Base-by-base conservation (phyloP, 2,888 invertebrate species). In the Lampropteryx suffumata region DNA sequence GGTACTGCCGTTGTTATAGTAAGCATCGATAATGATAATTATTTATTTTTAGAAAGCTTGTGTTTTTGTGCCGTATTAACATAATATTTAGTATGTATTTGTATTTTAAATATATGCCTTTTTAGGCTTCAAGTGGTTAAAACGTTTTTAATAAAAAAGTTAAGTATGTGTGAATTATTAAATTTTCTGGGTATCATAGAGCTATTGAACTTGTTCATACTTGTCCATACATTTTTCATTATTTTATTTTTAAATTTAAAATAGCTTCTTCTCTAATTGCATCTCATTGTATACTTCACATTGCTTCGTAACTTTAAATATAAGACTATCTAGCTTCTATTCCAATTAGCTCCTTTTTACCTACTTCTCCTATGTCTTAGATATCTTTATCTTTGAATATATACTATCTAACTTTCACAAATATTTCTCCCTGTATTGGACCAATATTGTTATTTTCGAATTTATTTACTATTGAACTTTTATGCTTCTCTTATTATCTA, bases 371-470 rank as follows among this genome's bases (percentile, higher is more conserved):
- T 40, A 46, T 33, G 9, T 40, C 35, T 48, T 34, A 29, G 34
- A 29, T n/a, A 36, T 48, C 24, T 28, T 17, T 34, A 41, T 21
- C 40, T 46, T 51, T 41, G 17, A 40, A 50, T 41, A 3, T 24
- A 44, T 43, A 48, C 57, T 46, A 26, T 62, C n/a, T 64, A 50
- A 37, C 37, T 57, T 55, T 52, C 32, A 39, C 45, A 47, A 58
- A 57, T 58, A 41, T 62, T 65, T 76, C 71, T 73, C 76, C 68
- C 76, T 73, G 65, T 71, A 67, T 79, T 64, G 85, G 85, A 84
- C 84, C 84, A 85, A 84, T 68, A 64, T 57, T 58, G 57, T 79
- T 84, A 47, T 60, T 83, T 83, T 82, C 70, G 73, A 83, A 79
- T 80, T 82, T 78, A 82, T 75, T 81, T 82, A 67, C 71, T 58